Conservation (phyloP, 2,113 vertebrate genomes). For the Chionis minor region DNA sequence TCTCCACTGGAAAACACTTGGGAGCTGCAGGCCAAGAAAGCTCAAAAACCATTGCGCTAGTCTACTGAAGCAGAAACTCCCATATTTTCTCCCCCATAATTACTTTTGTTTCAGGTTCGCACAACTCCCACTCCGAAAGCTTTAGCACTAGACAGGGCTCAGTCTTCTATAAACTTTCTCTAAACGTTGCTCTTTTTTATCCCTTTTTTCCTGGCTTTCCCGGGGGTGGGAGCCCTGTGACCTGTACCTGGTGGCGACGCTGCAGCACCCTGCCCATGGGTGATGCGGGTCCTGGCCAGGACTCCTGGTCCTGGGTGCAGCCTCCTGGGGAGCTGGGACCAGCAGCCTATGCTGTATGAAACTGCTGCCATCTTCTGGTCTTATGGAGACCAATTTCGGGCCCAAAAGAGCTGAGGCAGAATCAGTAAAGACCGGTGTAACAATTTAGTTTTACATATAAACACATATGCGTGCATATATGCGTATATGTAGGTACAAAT, state of each 20-base stretch:
- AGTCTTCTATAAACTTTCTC: not conserved
- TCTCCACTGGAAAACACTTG: not conserved
- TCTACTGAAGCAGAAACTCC: not conserved
- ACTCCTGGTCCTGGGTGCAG: not conserved
- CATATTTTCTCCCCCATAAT: not conserved
- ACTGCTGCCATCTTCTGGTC: conserved; percentile 52
- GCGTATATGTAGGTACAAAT: too few species aligned
- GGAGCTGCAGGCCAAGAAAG: not conserved
- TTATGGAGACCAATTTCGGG: accelerated
- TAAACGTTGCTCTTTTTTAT: accelerated
- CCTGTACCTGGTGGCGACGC: not conserved
- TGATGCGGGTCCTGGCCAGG: not conserved
- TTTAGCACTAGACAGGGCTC: not conserved
- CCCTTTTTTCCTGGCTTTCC: not conserved
- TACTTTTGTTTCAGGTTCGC: not conserved
- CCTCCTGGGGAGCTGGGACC: not conserved
- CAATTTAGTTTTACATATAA: not conserved
- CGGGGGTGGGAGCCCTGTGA: not conserved
- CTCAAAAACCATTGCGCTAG: not conserved
- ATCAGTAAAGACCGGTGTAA: too few species aligned
- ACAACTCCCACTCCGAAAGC: not conserved
- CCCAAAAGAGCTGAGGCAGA: not conserved
- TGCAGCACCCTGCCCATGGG: accelerated
- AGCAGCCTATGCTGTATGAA: not conserved
- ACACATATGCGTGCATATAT: accelerated